Conservation (phyloP, 2,113 vertebrate genomes). For the Peromyscus polionotus region DNA sequence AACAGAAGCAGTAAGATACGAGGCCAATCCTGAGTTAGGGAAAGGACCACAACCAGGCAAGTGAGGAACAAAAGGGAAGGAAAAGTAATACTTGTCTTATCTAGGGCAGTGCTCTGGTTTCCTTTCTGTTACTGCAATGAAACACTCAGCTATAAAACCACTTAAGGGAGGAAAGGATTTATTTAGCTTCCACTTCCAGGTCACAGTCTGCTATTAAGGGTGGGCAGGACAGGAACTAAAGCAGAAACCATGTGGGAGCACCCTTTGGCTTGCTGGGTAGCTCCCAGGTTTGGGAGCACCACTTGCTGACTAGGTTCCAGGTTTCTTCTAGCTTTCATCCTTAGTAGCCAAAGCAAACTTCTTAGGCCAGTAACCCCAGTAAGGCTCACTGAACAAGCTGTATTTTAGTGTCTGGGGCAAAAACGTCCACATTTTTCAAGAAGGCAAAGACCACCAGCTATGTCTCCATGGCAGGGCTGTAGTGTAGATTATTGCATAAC, state of each 20-base stretch:
- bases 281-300: background rate
- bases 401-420: background rate
- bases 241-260: background rate
- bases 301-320: background rate
- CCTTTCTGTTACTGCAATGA: background rate
- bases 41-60: background rate
- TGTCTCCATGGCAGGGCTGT: too few relatives aligned
- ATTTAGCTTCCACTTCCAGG: background rate
- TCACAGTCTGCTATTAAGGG: background rate
- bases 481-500: background rate
- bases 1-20: fast-evolving
- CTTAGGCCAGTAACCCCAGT: background rate
- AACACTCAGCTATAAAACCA: background rate
- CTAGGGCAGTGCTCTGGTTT: background rate
- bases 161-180: background rate
- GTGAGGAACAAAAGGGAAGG: background rate
- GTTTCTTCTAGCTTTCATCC: background rate
- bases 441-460: background rate
- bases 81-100: background rate
- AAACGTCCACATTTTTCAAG: background rate
- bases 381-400: background rate
- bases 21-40: background rate
- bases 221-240: background rate
- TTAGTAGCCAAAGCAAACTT: background rate
- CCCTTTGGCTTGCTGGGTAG: background rate